phyloP scores from a whole-genome alignment of 2,797 vertebrate species.

The Bryconaethiops microstoma region DNA sequence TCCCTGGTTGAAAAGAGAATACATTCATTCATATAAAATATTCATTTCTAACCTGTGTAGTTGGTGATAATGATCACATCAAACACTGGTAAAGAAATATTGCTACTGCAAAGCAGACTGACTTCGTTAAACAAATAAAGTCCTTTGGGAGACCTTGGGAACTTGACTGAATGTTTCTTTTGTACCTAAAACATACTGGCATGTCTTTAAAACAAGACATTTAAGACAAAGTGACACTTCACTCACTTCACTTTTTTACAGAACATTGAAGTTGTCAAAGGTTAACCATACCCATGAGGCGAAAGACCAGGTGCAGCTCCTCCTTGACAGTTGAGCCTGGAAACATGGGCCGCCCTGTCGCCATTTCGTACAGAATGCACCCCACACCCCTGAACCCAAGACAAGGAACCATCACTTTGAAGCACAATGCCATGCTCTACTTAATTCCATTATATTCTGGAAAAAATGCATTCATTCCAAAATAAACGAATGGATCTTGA shows the following conservation, averaged over 20 bases:
- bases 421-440: conserved; percentile 13
- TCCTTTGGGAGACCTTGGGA: background rate
- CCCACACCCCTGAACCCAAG: conserved; percentile 86
- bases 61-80: background rate
- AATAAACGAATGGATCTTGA: conserved; percentile 46
- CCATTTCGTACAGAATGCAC: conserved; percentile 95
- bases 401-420: conserved; percentile 39
- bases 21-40: conserved; percentile 4
- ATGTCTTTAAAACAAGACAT: background rate
- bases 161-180: conserved; percentile 1
- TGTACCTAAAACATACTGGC: conserved; percentile 12
- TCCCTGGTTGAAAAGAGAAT: conserved; percentile 65
- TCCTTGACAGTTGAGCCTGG: conserved; percentile 95
- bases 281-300: conserved; percentile 83
- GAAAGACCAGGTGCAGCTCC: conserved; percentile 92
- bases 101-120: background rate
- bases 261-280: conserved; percentile 23
- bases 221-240: background rate
- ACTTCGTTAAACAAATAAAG: conserved; percentile 19
- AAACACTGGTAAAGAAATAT: background rate
- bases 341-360: conserved; percentile 93
- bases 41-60: conserved; percentile 5
- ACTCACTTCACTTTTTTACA: background rate
- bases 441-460: conserved; percentile 36
- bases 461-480: conserved; percentile 27